Conservation (phyloP, 2,113 vertebrate genomes). For the Collichthys lucidus region DNA sequence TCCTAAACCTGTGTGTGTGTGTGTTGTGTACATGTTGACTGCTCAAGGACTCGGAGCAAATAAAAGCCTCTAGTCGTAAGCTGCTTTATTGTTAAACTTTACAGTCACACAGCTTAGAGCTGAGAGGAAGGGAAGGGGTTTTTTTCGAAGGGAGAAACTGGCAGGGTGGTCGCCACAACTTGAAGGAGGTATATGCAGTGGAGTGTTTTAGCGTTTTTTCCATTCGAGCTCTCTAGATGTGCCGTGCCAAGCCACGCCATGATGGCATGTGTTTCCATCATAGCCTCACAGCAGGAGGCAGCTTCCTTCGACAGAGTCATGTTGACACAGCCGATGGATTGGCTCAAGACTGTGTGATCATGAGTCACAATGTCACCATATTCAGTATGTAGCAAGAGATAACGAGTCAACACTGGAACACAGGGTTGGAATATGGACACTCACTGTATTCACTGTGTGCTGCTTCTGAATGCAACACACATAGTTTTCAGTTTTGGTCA, state of each 20-base stretch:
- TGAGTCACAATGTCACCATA: neutral
- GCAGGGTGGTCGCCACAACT: slow-evolving; percentile 25
- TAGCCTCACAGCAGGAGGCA: slow-evolving; percentile 1
- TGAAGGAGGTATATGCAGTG: neutral
- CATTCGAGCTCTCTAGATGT: neutral
- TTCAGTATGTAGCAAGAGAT: neutral
- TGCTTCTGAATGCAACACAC: neutral
- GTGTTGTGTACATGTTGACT: slow-evolving; percentile 28
- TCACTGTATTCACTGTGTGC: neutral
- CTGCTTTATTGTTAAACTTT: slow-evolving; percentile 60
- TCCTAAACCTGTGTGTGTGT: slow-evolving; percentile 18
- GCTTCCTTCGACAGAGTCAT: neutral
- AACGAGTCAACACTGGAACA: too few relatives aligned
- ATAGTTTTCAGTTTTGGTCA: neutral
- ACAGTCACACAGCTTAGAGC: slow-evolving; percentile 38
- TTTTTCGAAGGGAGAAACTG: slow-evolving; percentile 20
- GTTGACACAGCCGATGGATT: neutral
- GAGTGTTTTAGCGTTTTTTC: neutral
- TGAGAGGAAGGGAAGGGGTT: neutral
- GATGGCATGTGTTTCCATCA: neutral
- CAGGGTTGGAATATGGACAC: too few relatives aligned
- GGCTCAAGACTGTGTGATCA: neutral
- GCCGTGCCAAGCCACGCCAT: neutral
- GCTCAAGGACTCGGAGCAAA: slow-evolving; percentile 46
- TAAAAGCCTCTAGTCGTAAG: slow-evolving; percentile 48